Evolutionary conservation across 2,797 vertebrate species (phyloP), one percentile per base, ranked within the genome.

Genomic region (Peromyscus melanophrys): DNA sequence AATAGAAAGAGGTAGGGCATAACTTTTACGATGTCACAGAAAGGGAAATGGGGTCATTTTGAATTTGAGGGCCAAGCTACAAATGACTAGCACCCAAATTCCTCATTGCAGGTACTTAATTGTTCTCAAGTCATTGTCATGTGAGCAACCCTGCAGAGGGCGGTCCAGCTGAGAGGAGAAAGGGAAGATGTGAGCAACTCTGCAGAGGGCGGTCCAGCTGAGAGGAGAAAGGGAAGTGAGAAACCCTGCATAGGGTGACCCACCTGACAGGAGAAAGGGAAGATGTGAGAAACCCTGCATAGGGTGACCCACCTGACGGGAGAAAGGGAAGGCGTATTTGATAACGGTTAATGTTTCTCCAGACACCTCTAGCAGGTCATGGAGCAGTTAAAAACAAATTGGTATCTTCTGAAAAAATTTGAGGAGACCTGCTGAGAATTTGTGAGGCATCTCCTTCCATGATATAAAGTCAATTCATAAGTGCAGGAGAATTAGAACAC

Each of bases 391-490:
- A 87, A 84, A 84, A 76, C 59, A 86, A 63, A 90, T 59, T 73
- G n/a, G 16, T 37, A 81, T 27, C 40, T 80, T 92, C 77, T 0
- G 12, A 31, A 55, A 40, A 76, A 80, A 12, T 88, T 85, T 31
- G 71, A 87, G 59, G 65, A 92, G 59, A 88, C 9, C 55, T 89
- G 29, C n/a, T 81, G 75, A 61, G 90, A 80, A 86, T 4, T 76
- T 59, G 34, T 10, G 43, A 65, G 29, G 4, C 63, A 65, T 29
- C 29, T 11, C 27, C 29, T 31, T 31, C 63, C 63, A 65, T 13
- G 1, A 52, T 77, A 52, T 9, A 67, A 92, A 55, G 43, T 88
- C 85, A 90, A 52, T 31, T 94, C 29, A 17, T 27, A 43, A 73
- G 14, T 3, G 71, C 27, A 21, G 57, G 63, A 40, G 77, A 63